Conservation (phyloP, 2,797 vertebrate species). For the Morelia viridis region DNA sequence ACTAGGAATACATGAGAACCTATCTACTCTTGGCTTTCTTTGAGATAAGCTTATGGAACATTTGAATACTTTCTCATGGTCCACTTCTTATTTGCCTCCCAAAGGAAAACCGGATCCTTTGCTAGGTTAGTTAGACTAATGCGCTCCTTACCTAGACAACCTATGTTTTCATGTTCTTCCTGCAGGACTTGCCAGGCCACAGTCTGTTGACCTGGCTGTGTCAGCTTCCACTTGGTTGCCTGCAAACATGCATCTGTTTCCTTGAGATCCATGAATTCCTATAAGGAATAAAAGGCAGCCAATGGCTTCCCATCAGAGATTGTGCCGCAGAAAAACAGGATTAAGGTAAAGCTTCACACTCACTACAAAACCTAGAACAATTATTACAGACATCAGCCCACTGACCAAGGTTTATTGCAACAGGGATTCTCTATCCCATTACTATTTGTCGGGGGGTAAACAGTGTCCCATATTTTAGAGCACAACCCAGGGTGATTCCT, state of each 20-base stretch:
- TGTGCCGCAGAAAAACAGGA: background rate
- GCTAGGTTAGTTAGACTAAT: too few species aligned
- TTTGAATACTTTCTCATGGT: background rate
- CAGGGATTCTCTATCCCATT: too few species aligned
- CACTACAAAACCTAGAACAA: background rate
- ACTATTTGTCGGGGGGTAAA: too few species aligned
- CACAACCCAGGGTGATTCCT: too few species aligned
- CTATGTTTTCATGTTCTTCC: background rate
- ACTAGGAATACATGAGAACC: background rate
- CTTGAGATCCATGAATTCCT: background rate
- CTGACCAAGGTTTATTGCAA: background rate
- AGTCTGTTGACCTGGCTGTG: background rate
- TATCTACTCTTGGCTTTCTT: background rate
- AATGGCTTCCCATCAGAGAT: background rate
- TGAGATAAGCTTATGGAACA: background rate
- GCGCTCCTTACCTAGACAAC: background rate
- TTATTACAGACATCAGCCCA: background rate
- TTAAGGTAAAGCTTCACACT: background rate
- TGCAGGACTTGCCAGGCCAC: background rate
- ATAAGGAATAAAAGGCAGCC: background rate
- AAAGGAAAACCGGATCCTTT: background rate
- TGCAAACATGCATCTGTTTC: background rate
- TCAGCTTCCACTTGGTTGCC: background rate
- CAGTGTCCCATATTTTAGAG: too few species aligned
- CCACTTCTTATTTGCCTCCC: background rate